A percentile compares a stretch with the other conserved stretches of the same genome.
Conservation (phyloP, 2,113 vertebrate genomes). For the Semnornis frantzii region DNA sequence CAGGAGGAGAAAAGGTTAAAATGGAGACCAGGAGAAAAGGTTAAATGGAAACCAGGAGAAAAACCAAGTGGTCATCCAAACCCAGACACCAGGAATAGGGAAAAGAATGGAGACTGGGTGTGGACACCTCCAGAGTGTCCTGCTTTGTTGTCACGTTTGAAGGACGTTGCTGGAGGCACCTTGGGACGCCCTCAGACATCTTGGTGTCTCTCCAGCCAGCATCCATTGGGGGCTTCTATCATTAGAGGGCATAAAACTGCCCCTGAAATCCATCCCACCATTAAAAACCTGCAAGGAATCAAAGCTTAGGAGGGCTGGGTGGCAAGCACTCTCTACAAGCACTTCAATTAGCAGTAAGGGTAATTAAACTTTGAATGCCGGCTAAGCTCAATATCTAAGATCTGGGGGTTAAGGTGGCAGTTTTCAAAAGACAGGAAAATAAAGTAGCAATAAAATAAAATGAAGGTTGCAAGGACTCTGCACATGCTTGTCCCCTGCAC, state of each 20-base stretch:
- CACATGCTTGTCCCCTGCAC: neutral
- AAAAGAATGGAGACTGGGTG: neutral
- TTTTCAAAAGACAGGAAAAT: slow-evolving; percentile 43
- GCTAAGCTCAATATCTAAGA: neutral
- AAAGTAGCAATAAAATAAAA: slow-evolving; percentile 24
- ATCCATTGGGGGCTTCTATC: neutral
- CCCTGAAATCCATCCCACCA: neutral
- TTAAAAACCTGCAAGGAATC: neutral
- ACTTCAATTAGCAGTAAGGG: neutral
- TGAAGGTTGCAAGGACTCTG: neutral
- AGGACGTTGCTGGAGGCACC: neutral
- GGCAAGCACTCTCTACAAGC: neutral
- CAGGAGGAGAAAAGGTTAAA: neutral
- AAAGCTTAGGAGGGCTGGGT: neutral
- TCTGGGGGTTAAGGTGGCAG: slow-evolving; percentile 16
- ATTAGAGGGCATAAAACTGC: neutral
- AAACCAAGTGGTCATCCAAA: neutral
- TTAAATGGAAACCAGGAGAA: neutral
- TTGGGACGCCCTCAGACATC: neutral
- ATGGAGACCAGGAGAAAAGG: neutral
- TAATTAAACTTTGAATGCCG: slow-evolving; percentile 13
- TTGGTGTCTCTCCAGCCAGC: neutral
- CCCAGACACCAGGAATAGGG: accelerated
- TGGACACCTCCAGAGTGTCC: neutral
- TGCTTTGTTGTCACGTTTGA: neutral